Conservation (phyloP, 1,140 invertebrate species). For the Delia radicum region DNA sequence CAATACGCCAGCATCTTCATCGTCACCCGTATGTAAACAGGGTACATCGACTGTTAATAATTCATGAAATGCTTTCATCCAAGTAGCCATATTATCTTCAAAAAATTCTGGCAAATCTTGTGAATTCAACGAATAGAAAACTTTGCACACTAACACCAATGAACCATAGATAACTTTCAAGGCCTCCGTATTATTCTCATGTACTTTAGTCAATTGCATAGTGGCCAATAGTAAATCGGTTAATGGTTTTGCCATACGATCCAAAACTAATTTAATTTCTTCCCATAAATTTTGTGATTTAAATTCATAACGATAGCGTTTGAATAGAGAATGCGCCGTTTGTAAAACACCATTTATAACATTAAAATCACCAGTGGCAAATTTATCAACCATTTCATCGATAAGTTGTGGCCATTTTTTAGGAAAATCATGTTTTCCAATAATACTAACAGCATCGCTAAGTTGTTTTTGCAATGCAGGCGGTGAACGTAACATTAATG, state of each 20-base stretch:
- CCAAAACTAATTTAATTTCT: slow-evolving; percentile 95
- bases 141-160: slow-evolving; percentile 87
- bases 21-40: slow-evolving; percentile 69
- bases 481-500: slow-evolving; percentile 89
- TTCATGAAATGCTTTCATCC: slow-evolving; percentile 89
- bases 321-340: slow-evolving; percentile 95
- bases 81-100: slow-evolving; percentile 93
- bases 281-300: slow-evolving; percentile 92
- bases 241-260: slow-evolving; percentile 88
- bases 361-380: slow-evolving; percentile 88
- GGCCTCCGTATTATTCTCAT: slow-evolving; percentile 77
- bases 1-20: slow-evolving; percentile 86
- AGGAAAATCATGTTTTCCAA: slow-evolving; percentile 93
- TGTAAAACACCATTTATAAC: slow-evolving; percentile 92
- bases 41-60: slow-evolving; percentile 79
- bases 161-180: slow-evolving; percentile 89
- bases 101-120: slow-evolving; percentile 98
- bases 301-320: slow-evolving; percentile 93
- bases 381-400: slow-evolving; percentile 88
- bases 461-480: slow-evolving; percentile 90
- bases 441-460: slow-evolving; percentile 93
- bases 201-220: slow-evolving; percentile 76
- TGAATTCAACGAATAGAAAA: slow-evolving; percentile 95
- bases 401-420: slow-evolving; percentile 91
- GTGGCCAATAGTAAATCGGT: slow-evolving; percentile 90